A percentile compares a stretch with the other conserved stretches of the same genome.
Evolutionary conservation across 2,888 invertebrate species (phyloP).

Genomic region (Limnephilus auricula): DNA sequence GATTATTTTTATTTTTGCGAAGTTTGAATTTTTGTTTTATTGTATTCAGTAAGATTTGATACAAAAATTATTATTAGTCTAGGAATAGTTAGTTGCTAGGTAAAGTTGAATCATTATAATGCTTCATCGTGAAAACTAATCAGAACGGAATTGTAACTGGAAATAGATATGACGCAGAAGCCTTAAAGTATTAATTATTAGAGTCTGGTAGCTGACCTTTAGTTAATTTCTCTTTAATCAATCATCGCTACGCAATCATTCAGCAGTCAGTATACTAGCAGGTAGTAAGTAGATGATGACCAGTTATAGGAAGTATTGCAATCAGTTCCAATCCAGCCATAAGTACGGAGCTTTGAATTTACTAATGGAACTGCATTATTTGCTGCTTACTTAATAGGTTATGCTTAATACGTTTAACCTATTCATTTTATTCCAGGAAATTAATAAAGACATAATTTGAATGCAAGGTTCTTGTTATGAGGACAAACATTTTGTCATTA

Average conservation of each 20-base stretch:
- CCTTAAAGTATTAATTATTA: neutral
- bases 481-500: too few species aligned
- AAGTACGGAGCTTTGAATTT: too few species aligned
- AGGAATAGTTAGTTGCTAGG: neutral
- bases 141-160: too few species aligned
- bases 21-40: too few species aligned
- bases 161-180: neutral
- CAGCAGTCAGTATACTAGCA: neutral
- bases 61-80: neutral
- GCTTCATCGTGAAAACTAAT: neutral
- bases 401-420: neutral
- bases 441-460: neutral
- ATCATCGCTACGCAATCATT: neutral
- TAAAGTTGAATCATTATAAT: neutral
- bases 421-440: too few species aligned
- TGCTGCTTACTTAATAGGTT: neutral
- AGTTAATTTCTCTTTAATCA: neutral
- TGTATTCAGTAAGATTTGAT: too few species aligned
- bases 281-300: neutral
- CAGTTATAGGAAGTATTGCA: neutral
- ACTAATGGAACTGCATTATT: neutral
- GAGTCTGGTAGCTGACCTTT: neutral
- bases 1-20: too few species aligned
- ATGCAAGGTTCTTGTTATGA: neutral
- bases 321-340: neutral